Evolutionary conservation across 2,113 vertebrate species (phyloP).

Genomic region (Ageneiosus marmoratus): DNA sequence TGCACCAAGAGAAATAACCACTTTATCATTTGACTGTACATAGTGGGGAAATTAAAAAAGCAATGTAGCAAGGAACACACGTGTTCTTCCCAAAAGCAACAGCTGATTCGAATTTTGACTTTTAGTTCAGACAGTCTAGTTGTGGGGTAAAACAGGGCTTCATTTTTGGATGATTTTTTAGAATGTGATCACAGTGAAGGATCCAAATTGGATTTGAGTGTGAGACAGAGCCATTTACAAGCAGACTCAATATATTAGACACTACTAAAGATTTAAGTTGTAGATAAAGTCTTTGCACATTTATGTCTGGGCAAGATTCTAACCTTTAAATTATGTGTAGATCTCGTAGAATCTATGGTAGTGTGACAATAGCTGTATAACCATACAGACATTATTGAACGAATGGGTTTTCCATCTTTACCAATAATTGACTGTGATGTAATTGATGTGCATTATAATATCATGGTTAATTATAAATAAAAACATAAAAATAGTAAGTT

Average conservation of each 20-base stretch:
- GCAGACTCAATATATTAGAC: background rate
- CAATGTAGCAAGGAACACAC: background rate
- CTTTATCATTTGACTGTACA: conserved; percentile 61
- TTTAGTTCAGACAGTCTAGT: too few relatives aligned
- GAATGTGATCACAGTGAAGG: background rate
- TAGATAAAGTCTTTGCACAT: background rate
- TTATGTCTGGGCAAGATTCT: background rate
- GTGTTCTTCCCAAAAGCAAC: conserved; percentile 16
- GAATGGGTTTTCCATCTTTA: background rate
- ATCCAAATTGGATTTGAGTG: background rate
- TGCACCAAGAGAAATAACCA: conserved; percentile 78
- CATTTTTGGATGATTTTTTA: background rate
- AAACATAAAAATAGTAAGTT: background rate
- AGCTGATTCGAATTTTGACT: conserved; percentile 36
- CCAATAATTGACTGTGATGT: background rate
- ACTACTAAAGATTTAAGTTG: background rate
- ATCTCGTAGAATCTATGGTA: background rate
- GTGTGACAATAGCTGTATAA: background rate
- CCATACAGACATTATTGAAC: background rate
- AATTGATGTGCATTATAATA: background rate
- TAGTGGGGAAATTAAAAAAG: conserved; percentile 10
- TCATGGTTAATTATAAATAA: background rate
- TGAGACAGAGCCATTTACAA: background rate
- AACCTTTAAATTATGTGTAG: background rate
- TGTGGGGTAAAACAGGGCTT: too few relatives aligned